Conservation (phyloP, 2,113 vertebrate genomes). For the Nematolebias whitei region DNA sequence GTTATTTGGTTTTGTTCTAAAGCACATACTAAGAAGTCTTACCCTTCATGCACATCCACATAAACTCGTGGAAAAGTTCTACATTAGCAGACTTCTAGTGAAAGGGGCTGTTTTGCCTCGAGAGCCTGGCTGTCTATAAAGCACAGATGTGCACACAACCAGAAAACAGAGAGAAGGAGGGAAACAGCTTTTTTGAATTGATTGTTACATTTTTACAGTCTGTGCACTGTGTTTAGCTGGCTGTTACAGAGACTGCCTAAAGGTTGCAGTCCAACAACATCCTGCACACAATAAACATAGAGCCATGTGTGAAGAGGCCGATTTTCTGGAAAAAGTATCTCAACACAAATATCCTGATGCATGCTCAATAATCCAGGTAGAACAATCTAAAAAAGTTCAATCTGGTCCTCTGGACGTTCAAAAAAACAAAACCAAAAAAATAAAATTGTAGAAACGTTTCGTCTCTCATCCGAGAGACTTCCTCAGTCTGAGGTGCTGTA, state of each 20-base stretch:
- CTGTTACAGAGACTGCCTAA: conserved; percentile 2
- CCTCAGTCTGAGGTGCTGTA: no score
- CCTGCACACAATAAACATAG: background rate
- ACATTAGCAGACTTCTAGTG: background rate
- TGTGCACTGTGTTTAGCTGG: background rate
- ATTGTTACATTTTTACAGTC: conserved; percentile 1
- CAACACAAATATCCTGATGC: no score
- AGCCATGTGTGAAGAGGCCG: background rate
- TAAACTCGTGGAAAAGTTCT: background rate
- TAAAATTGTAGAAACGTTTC: no score
- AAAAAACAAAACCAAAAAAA: no score
- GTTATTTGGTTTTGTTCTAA: background rate
- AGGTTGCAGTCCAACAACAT: background rate
- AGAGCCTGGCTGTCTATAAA: background rate
- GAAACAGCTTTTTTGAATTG: conserved; percentile 2
- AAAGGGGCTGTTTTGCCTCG: background rate
- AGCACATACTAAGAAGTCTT: background rate
- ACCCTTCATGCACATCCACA: background rate
- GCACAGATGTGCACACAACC: conserved; percentile 6
- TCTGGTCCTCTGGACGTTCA: no score
- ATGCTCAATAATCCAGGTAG: no score
- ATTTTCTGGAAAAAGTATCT: background rate
- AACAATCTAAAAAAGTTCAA: no score
- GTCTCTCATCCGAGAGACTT: no score
- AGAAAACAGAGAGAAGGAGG: background rate